Base-by-base conservation (phyloP, 2,888 invertebrate genomes). In the Tenthredo amoena region DNA sequence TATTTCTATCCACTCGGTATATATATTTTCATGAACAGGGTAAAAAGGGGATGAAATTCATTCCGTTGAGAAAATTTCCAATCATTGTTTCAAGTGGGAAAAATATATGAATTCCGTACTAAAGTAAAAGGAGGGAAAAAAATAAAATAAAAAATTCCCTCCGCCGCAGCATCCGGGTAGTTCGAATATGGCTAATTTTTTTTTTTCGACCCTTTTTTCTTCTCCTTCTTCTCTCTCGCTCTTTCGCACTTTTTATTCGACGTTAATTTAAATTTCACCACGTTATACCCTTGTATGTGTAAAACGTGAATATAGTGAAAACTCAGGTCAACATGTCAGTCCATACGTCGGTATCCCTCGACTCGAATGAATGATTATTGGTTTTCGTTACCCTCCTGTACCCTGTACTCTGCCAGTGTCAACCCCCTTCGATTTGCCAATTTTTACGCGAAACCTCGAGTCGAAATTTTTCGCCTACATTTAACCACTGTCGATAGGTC, bases 291-390 rank as follows among this genome's bases (percentile, higher is more conserved):
- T 31, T 10, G 26, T 9, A 34, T 31, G 31, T 34, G 55, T 77
- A 55, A 77, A 50, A 34, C 34, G 47, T 31, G 40, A n/a, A 77
- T 34, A n/a, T 31, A 34, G 47, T 40, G 77, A 55, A 55, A 62
- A 81, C 21, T 40, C 40, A n/a, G 21, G 58, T 81, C 58, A 40
- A 40, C 62, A 40, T 40, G 62, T 40, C 40, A 50, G 58, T 79
- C 26, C 37, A 62, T 81, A 62, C 77, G 31, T 77, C 26, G 50
- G 34, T 77, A 55, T 77, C 34, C 31, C 77, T 81, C 58, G 62
- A 40, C 58, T 58, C 21, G 62, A 62, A 81, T 62, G 81, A 81
- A 81, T 81, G 62, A 81, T 81, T 81, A 81, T 81, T 40, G 81
- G 81, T n/a, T 81, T 81, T 81, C 81, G 81, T 81, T 81, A 62